Percentiles rank a stretch among this genome's conserved stretches.
Evolutionary conservation across 2,797 vertebrate species (phyloP).

Genomic region (Anguilla megastoma): DNA sequence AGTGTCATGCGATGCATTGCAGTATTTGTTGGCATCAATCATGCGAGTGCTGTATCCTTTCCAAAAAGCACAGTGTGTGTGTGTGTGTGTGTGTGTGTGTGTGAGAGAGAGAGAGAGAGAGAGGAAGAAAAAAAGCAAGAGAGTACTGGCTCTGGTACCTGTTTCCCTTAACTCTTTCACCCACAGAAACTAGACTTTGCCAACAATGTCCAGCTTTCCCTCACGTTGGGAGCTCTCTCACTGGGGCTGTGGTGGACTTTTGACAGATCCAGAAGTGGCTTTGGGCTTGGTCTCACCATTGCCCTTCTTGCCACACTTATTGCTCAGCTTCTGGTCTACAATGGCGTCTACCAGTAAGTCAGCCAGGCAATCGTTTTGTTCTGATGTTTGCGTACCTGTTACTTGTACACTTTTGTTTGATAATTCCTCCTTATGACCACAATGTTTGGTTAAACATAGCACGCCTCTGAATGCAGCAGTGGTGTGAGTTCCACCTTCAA

Average conservation of each 20-base stretch:
- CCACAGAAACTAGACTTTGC: constrained; percentile 94
- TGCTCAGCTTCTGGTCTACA: constrained; percentile 95
- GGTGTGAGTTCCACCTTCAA: neutral
- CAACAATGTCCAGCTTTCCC: constrained; percentile 93
- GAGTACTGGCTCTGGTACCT: neutral
- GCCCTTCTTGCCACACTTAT: constrained; percentile 93
- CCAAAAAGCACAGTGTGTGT: neutral
- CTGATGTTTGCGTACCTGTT: neutral
- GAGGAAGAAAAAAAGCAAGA: neutral
- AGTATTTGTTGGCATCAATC: constrained; percentile 97
- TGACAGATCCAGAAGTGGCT: constrained; percentile 94
- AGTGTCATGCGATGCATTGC: constrained; percentile 98
- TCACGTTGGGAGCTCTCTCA: constrained; percentile 91
- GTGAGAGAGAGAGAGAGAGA: no score
- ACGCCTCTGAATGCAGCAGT: neutral
- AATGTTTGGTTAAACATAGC: neutral
- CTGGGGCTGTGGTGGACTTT: constrained; percentile 98
- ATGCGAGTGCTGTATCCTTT: constrained; percentile 98
- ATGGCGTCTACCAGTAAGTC: constrained; percentile 94
- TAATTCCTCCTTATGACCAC: neutral
- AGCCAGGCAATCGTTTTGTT: neutral
- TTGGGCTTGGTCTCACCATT: constrained; percentile 95
- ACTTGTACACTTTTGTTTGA: neutral
- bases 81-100: neutral
- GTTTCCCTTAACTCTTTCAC: constrained; percentile 75